phyloP scores from a whole-genome alignment of 2,888 invertebrate species.

The Nymphalis polychloros region DNA sequence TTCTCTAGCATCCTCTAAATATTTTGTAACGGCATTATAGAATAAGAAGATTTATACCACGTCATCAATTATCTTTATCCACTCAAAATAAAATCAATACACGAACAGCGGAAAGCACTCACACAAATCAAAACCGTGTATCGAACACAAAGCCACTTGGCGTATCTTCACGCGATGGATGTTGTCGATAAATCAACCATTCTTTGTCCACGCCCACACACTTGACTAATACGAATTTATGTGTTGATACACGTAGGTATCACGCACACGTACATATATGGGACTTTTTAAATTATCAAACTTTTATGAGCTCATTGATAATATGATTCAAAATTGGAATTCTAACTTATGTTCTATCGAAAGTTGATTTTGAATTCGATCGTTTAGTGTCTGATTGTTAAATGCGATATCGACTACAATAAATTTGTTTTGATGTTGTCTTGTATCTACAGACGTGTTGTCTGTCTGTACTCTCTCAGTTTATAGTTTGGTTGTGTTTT shows the following conservation, averaged over 20 bases:
- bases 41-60: neutral
- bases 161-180: constrained; percentile 72
- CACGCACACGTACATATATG: constrained; percentile 24
- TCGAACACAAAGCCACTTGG: constrained; percentile 58
- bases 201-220: constrained; percentile 66
- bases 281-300: neutral
- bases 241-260: constrained; percentile 41
- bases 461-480: too few relatives aligned
- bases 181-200: constrained; percentile 65
- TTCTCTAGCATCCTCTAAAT: neutral
- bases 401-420: too few relatives aligned
- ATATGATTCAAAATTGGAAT: too few relatives aligned
- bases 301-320: neutral
- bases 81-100: constrained; percentile 29
- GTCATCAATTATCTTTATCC: constrained; percentile 12
- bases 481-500: too few relatives aligned
- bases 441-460: too few relatives aligned
- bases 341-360: too few relatives aligned
- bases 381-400: too few relatives aligned
- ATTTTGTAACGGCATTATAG: neutral
- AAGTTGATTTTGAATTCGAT: too few relatives aligned
- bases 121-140: constrained; percentile 45
- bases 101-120: constrained; percentile 39
- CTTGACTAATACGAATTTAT: constrained; percentile 75
- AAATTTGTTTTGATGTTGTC: too few relatives aligned